A percentile compares a stretch with the other conserved stretches of the same genome.
Conservation (phyloP, 2,888 invertebrate species). For the Conchocele bisecta region DNA sequence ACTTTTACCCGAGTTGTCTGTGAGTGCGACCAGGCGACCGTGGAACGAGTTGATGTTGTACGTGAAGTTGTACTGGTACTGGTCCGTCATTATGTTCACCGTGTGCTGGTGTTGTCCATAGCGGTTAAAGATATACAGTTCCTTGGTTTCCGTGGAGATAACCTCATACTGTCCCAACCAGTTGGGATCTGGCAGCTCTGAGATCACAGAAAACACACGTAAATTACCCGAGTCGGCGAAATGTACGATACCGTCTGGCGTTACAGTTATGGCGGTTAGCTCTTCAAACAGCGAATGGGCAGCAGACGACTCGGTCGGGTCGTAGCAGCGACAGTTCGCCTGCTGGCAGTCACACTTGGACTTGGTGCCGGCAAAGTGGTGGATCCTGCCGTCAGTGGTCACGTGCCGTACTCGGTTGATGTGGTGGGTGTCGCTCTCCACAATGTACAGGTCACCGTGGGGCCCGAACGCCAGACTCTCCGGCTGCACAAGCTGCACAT, state of each 20-base stretch:
- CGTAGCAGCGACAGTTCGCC: constrained; percentile 95
- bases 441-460: constrained; percentile 95
- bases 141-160: constrained; percentile 95
- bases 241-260: constrained; percentile 97
- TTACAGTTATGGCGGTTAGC: constrained; percentile 92
- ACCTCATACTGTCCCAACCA: constrained; percentile 89
- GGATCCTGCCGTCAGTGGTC: constrained; percentile 95
- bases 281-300: constrained; percentile 97
- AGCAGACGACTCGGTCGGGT: constrained; percentile 87
- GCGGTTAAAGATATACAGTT: constrained; percentile 86
- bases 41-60: constrained; percentile 98
- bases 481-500: constrained; percentile 94
- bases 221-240: constrained; percentile 94
- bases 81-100: constrained; percentile 96
- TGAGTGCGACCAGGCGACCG: constrained; percentile 95
- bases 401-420: constrained; percentile 93
- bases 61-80: constrained; percentile 96
- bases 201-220: constrained; percentile 86
- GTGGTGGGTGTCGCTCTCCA: constrained; percentile 95
- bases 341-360: constrained; percentile 83
- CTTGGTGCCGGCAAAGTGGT: constrained; percentile 96
- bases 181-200: constrained; percentile 76
- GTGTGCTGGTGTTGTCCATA: constrained; percentile 98
- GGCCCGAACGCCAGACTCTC: constrained; percentile 95
- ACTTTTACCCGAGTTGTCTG: constrained; percentile 94